phyloP scores from a whole-genome alignment of 2,797 vertebrate species.

The Neoniphon sammara region DNA sequence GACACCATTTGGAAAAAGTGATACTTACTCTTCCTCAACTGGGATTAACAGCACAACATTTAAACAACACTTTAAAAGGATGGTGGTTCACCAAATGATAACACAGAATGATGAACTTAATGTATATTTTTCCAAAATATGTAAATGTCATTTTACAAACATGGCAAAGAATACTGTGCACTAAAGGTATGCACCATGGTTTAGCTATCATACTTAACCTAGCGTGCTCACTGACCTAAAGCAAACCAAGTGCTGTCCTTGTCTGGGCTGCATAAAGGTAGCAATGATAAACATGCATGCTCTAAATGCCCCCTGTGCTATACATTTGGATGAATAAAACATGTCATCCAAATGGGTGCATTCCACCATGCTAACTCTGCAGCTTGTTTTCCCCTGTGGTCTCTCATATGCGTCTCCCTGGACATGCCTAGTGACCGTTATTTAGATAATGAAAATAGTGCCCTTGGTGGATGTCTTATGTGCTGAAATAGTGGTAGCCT shows the following conservation, averaged over 20 bases:
- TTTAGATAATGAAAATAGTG: background rate
- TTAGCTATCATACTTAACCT: slow-evolving; percentile 46
- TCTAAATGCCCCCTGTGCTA: slow-evolving; percentile 54
- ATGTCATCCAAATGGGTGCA: slow-evolving; percentile 56
- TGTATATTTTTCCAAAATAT: background rate
- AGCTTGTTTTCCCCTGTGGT: background rate
- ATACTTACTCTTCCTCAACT: background rate
- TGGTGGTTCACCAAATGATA: no score
- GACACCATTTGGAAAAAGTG: background rate
- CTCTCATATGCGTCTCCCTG: slow-evolving; percentile 5
- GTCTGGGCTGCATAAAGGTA: slow-evolving; percentile 48
- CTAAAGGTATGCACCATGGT: background rate
- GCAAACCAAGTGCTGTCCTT: slow-evolving; percentile 39
- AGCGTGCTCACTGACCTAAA: slow-evolving; percentile 71
- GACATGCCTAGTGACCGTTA: slow-evolving; percentile 1
- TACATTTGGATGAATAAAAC: slow-evolving; percentile 74
- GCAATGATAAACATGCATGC: slow-evolving; percentile 52
- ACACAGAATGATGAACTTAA: background rate
- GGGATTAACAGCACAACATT: background rate
- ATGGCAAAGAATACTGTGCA: slow-evolving; percentile 3
- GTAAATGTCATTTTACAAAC: slow-evolving; percentile 28
- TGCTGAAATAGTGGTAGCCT: background rate
- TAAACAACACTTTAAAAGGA: background rate
- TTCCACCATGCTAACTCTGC: slow-evolving; percentile 36
- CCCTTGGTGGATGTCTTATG: slow-evolving; percentile 1